Evolutionary conservation across 2,113 vertebrate genomes (phyloP).

Genomic region (Silurus meridionalis): DNA sequence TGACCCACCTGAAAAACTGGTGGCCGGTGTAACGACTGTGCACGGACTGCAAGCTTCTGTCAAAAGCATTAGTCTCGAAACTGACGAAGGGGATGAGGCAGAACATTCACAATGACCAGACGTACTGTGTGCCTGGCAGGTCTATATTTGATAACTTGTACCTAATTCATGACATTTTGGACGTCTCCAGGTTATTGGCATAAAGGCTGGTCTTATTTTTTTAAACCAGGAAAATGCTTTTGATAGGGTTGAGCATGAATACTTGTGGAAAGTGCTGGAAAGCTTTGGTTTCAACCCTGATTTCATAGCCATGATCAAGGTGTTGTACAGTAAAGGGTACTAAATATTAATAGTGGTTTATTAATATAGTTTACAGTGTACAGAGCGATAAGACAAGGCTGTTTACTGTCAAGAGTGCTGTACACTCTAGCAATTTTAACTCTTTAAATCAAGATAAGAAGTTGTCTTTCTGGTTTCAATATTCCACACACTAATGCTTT

Average conservation of each 20-base stretch:
- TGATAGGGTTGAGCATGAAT: too few relatives aligned
- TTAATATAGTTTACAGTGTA: not conserved
- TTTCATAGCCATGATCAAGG: not conserved
- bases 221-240: too few relatives aligned
- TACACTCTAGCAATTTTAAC: not conserved
- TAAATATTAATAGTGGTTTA: not conserved
- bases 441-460: not conserved
- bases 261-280: not conserved
- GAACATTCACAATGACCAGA: not conserved
- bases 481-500: not conserved
- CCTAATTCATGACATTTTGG: not conserved
- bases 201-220: too few relatives aligned
- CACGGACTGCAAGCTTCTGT: not conserved
- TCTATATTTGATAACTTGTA: not conserved
- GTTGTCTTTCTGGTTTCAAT: not conserved
- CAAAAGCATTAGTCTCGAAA: not conserved
- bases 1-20: not conserved
- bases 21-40: not conserved
- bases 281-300: not conserved
- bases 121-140: not conserved
- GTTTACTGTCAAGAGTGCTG: not conserved
- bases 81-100: not conserved
- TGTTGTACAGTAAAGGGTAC: not conserved
- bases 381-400: not conserved
- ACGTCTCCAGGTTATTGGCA: too few relatives aligned